Base-by-base conservation (phyloP, 2,888 invertebrate genomes). In the Idaea aversata region DNA sequence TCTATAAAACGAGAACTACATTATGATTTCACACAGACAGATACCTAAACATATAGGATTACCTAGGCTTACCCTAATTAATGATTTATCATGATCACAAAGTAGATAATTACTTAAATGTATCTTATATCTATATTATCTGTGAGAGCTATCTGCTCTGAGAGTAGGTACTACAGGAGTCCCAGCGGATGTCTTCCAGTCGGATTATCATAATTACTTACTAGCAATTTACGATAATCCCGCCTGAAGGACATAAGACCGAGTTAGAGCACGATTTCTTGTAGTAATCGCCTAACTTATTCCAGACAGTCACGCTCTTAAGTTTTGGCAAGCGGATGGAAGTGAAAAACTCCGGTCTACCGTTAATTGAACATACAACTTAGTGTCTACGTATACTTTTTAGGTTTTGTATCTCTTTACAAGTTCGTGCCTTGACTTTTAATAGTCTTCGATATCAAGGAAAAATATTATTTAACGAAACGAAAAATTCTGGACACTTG, bases 181-280 rank as follows among this genome's bases (percentile, higher is more conserved):
- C 47, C 47, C 47, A 47, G 47, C 47, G 47, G 47, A 47, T 47
- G 47, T 47, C 47, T 13, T 47, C 47, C 47, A 25, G 47, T 13
- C 10, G 47, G 47, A 47, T 47, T 47, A 47, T 47, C 47, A 47
- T 47, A 47, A 47, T 47, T 47, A 47, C 47, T 47, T 47, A 47
- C 47, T 47, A 47, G 47, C 47, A 47, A 47, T 47, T 47, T 47
- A 47, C 47, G 47, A 47, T 47, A 47, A 47, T 47, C 47, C 47
- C 25, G 5, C 7, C 47, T 13, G 47, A 13, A 47, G 47, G 13
- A 47, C 47, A 47, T 47, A 47, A 36, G 47, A 47, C 47, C 10
- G 47, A 47, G 47, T 47, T 47, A 13, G 3, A 13, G 47, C 13
- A 47, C 47, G 13, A 10, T 47, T 47, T 47, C 47, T 47, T 47